Percentiles rank a stretch among this genome's conserved stretches.
phyloP scores from a whole-genome alignment of 2,888 invertebrate species.

The Acleris laterana region DNA sequence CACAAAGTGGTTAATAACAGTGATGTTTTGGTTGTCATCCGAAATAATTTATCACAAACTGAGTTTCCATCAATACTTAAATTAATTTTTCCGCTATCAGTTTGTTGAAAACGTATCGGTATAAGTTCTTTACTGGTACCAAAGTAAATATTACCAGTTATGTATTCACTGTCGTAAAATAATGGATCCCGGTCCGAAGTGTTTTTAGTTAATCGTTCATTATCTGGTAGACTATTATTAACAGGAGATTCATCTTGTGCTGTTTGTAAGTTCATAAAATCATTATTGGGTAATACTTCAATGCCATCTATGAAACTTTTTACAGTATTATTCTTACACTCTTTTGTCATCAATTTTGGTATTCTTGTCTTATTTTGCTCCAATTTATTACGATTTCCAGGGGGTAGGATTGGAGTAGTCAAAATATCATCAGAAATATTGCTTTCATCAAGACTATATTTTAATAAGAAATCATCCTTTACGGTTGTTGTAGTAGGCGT shows the following conservation, averaged over 20 bases:
- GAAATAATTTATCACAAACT: constrained; percentile 46
- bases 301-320: constrained; percentile 47
- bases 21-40: constrained; percentile 33
- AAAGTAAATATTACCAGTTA: constrained; percentile 48
- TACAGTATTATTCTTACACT: constrained; percentile 50
- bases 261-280: constrained; percentile 39
- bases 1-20: constrained; percentile 46
- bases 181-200: neutral
- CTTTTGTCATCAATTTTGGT: constrained; percentile 50
- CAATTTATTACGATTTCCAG: constrained; percentile 27
- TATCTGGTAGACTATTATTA: neutral
- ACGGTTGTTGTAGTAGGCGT: neutral
- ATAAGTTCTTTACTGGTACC: constrained; percentile 45
- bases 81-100: constrained; percentile 46
- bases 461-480: neutral
- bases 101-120: constrained; percentile 53
- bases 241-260: neutral
- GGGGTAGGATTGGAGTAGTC: neutral
- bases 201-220: neutral
- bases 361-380: constrained; percentile 47
- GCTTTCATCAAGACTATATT: neutral
- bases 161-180: neutral
- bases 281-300: constrained; percentile 50
- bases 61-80: constrained; percentile 50
- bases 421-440: constrained; percentile 1